Evolutionary conservation across 2,888 invertebrate genomes (phyloP).

Genomic region (Cantharis lateralis): DNA sequence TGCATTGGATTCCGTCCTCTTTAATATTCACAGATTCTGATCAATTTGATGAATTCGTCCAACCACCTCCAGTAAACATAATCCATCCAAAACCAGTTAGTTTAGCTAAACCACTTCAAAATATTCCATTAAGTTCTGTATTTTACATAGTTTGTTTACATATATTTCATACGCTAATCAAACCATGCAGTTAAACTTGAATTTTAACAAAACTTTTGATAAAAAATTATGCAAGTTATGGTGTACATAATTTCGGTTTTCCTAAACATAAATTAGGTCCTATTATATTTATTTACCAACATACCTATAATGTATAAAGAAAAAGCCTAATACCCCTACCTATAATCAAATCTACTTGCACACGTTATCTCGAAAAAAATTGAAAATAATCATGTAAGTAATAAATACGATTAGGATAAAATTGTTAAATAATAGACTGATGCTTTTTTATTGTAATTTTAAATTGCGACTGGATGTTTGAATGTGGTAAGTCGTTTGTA

Average conservation of each 20-base stretch:
- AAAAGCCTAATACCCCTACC: slow-evolving; percentile 1
- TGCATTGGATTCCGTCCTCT: slow-evolving; percentile 68
- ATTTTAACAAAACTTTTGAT: background rate
- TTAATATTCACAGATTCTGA: slow-evolving; percentile 66
- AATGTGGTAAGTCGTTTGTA: slow-evolving; percentile 37
- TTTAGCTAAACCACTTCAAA: slow-evolving; percentile 44
- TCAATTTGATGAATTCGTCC: slow-evolving; percentile 68
- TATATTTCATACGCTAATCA: slow-evolving; percentile 14
- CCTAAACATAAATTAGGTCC: background rate
- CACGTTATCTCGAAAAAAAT: slow-evolving; percentile 3
- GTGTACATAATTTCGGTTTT: background rate
- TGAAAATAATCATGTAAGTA: slow-evolving; percentile 15
- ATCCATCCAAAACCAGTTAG: slow-evolving; percentile 67
- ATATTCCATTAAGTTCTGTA: slow-evolving; percentile 35
- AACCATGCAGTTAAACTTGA: slow-evolving; percentile 15
- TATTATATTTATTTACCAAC: background rate
- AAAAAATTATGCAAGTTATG: background rate
- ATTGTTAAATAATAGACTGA: slow-evolving; percentile 48
- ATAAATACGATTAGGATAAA: slow-evolving; percentile 19
- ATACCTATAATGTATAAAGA: background rate
- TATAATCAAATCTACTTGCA: slow-evolving; percentile 15
- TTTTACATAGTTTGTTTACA: slow-evolving; percentile 29
- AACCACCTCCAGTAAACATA: slow-evolving; percentile 72
- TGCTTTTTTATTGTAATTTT: slow-evolving; percentile 49
- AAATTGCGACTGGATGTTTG: slow-evolving; percentile 42